Evolutionary conservation across 2,797 vertebrate species (phyloP), one percentile per base, ranked within the genome.

Genomic region (Dicrostonyx torquatus): DNA sequence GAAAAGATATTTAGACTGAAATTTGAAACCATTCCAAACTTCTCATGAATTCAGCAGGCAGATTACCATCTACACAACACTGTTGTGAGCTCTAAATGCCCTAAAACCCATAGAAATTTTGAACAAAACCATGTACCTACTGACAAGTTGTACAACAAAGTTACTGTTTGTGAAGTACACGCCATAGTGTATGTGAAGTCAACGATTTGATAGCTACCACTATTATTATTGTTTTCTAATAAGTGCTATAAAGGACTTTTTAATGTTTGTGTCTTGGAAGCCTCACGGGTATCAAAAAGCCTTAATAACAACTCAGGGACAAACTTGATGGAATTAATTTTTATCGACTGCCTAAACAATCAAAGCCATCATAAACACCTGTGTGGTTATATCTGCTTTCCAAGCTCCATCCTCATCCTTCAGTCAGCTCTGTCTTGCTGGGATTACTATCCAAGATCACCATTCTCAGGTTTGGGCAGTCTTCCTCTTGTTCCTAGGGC

Each of bases 301-400:
- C 68, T 95, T 82, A 50, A 93, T 94, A 8, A 84, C 26, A 79
- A 53, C 75, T 68, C 66, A 89, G 95, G 18, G 53, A 83, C 45
- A 92, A 53, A 26, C 83, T 43, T 72, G 7, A 31, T 82, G 17
- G 34, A 79, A 85, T 92, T 31, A 8, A 45, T 85, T 96, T 87
- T 75, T 87, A 37, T 50, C 31, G 12, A 84, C 26, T 82, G 11
- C 82, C 92, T 93, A 82, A 95, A 45, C 15, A 94, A 60, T 43
- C 64, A 88, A 92, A 66, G 45, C 29, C 68, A 83, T 79, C 4
- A 20, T 20, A 60, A 64, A 45, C 37, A 18, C 55, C 55, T 17
- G 2, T 77, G 12, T 7, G 48, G 2, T 72, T 73, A 72, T 68
- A 3, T 73, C 37, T 10, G 12, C 2, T 77, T 48, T 15, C 55